These are phyloP conservation scores for Eurytoma adleriae DNA, from an alignment of 2,888 invertebrate genomes.

Conservation along the genomic window DNA sequence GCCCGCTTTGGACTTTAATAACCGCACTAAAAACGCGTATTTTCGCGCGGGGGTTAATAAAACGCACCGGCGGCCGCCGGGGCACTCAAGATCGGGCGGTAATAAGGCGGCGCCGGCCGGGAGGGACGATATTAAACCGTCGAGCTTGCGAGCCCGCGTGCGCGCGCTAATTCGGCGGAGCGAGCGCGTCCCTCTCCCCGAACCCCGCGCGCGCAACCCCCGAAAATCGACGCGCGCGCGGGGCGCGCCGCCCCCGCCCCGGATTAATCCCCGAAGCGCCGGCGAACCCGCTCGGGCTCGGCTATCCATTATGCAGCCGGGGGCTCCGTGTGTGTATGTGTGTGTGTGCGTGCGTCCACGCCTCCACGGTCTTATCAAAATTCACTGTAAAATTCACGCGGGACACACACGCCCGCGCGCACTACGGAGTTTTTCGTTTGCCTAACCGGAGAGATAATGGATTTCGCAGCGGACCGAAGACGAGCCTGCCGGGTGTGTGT, in stretches of 20 bases:
- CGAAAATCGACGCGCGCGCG: background rate
- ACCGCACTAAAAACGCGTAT: conserved; percentile 32
- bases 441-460: conserved; percentile 19
- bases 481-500: background rate
- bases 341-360: background rate
- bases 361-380: conserved; percentile 34
- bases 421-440: background rate
- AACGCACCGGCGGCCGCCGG: conserved; percentile 25
- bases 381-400: conserved; percentile 42
- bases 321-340: background rate
- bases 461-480: conserved; percentile 1
- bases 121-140: conserved; percentile 35
- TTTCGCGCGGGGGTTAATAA: conserved; percentile 29
- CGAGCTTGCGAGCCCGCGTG: background rate
- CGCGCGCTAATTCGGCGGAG: conserved; percentile 38
- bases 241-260: background rate
- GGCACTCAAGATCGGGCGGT: conserved; percentile 28
- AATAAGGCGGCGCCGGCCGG: conserved; percentile 28
- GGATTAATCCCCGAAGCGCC: conserved; percentile 13
- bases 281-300: background rate
- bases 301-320: conserved; percentile 33
- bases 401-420: background rate
- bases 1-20: conserved; percentile 18
- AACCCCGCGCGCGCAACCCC: background rate
- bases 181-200: background rate